Evolutionary conservation across 2,888 invertebrate species (phyloP).

Genomic region (Drosophila bunnanda): DNA sequence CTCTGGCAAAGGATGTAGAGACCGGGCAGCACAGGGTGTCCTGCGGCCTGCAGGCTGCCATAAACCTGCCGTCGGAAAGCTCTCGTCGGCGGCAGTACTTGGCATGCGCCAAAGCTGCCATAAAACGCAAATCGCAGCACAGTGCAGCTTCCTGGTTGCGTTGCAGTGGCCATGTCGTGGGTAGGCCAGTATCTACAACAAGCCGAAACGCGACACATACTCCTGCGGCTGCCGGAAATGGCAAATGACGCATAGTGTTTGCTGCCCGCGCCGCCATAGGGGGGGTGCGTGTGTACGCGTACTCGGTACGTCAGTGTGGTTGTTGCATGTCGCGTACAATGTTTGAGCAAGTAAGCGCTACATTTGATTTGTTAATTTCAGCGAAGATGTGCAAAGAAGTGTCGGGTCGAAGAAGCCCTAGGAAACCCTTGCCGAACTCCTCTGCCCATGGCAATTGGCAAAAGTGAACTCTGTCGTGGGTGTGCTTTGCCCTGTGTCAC

Average conservation of each 20-base stretch:
- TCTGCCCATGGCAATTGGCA: background rate
- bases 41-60: background rate
- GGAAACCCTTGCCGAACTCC: constrained; percentile 9
- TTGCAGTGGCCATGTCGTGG: constrained; percentile 2
- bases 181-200: constrained; percentile 68
- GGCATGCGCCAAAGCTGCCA: constrained; percentile 26
- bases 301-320: constrained; percentile 38
- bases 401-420: constrained; percentile 40
- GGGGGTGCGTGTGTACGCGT: constrained; percentile 18
- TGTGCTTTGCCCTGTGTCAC: background rate
- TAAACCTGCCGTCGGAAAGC: background rate
- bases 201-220: constrained; percentile 64
- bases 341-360: constrained; percentile 68
- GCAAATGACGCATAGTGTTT: constrained; percentile 58
- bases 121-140: constrained; percentile 12
- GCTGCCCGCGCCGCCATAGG: constrained; percentile 12
- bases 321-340: constrained; percentile 66
- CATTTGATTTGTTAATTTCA: constrained; percentile 67
- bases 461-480: background rate
- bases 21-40: constrained; percentile 7
- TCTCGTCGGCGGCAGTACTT: background rate
- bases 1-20: constrained; percentile 18
- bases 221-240: constrained; percentile 60
- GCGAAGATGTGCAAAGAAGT: constrained; percentile 12
- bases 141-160: constrained; percentile 26